phyloP scores from a whole-genome alignment of 2,888 invertebrate genomes.

The Acronicta leporina region DNA sequence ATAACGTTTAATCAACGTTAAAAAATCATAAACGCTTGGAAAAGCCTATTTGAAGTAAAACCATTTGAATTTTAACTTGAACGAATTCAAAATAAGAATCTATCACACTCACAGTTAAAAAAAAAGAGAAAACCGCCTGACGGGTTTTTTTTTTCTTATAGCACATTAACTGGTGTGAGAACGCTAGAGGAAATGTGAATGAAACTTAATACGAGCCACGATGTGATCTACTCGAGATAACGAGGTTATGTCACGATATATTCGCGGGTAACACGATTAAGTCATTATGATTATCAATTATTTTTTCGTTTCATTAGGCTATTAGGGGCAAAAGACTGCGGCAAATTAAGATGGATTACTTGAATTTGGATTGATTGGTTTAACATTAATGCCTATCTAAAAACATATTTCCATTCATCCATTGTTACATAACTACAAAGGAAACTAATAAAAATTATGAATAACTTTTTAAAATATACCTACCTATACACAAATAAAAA shows the following conservation, averaged over 20 bases:
- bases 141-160: constrained; percentile 31
- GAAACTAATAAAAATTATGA: too few relatives aligned
- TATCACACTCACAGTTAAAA: constrained; percentile 11
- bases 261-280: constrained; percentile 44
- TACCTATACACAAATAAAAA: too few relatives aligned
- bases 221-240: constrained; percentile 51
- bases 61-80: too few relatives aligned
- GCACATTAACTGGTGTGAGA: constrained; percentile 68
- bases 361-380: not conserved
- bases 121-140: constrained; percentile 53
- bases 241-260: constrained; percentile 52
- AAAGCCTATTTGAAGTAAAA: too few relatives aligned
- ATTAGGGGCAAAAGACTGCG: not conserved
- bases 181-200: constrained; percentile 76
- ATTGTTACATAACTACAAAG: too few relatives aligned
- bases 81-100: constrained; percentile 21
- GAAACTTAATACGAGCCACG: constrained; percentile 70
- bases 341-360: not conserved
- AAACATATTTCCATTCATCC: too few relatives aligned
- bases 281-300: constrained; percentile 47
- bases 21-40: too few relatives aligned
- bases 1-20: too few relatives aligned
- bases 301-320: constrained; percentile 13
- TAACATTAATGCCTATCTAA: not conserved
- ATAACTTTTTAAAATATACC: too few relatives aligned